phyloP scores from a whole-genome alignment of 2,113 vertebrate genomes.

The Taxidea taxus region DNA sequence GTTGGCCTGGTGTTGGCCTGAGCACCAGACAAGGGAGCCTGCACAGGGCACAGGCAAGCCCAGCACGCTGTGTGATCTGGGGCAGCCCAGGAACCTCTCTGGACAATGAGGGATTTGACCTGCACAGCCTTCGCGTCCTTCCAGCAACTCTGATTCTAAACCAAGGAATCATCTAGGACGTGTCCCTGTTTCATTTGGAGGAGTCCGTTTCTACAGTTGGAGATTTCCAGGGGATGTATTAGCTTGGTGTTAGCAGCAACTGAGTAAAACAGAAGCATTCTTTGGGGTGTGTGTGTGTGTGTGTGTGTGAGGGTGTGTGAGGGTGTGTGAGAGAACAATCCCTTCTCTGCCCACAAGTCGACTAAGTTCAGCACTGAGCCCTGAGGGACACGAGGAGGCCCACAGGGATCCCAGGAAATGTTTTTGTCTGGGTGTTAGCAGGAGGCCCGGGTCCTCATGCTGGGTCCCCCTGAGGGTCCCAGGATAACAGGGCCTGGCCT shows the following conservation, averaged over 20 bases:
- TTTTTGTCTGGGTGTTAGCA: neutral
- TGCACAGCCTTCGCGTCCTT: rapidly evolving
- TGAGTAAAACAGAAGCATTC: slow-evolving; percentile 75
- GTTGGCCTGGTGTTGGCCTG: neutral
- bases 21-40: neutral
- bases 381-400: neutral
- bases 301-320: too few relatives aligned
- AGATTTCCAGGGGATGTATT: slow-evolving; percentile 81
- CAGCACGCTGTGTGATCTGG: neutral
- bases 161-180: neutral
- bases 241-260: slow-evolving; percentile 73
- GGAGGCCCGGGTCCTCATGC: neutral
- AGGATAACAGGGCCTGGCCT: neutral
- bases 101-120: neutral
- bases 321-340: rapidly evolving
- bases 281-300: neutral
- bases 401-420: neutral
- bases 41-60: neutral
- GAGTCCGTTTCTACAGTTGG: slow-evolving; percentile 86
- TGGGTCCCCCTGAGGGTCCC: neutral
- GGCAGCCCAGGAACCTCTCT: neutral
- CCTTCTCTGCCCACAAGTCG: neutral
- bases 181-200: slow-evolving; percentile 29
- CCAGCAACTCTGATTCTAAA: neutral
- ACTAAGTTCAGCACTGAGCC: neutral